Conservation (phyloP, 2,113 vertebrate species). For the Galbula dea region DNA sequence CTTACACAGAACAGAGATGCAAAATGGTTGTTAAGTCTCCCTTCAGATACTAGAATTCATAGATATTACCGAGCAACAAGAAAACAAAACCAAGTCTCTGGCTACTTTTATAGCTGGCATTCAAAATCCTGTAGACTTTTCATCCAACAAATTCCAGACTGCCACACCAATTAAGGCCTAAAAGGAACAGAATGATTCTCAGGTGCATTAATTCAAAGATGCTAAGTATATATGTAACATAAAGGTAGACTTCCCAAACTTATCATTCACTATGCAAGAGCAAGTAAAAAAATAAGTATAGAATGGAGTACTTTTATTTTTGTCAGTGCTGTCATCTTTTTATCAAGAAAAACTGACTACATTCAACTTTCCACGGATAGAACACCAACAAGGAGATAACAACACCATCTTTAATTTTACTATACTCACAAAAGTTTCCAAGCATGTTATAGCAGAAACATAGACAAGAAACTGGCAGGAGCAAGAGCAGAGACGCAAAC, state of each 20-base stretch:
- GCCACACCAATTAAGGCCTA: not conserved
- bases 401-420: not conserved
- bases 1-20: not conserved
- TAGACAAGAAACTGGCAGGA: not conserved
- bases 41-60: not conserved
- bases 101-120: not conserved
- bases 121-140: not conserved
- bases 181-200: not conserved
- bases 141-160: not conserved
- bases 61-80: not conserved
- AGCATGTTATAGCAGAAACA: not conserved
- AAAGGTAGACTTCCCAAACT: not conserved
- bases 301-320: not conserved
- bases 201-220: not conserved
- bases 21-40: not conserved
- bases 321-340: not conserved
- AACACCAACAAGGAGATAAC: not conserved
- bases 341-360: not conserved
- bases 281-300: not conserved
- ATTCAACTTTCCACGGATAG: not conserved
- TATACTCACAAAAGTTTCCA: not conserved
- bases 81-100: not conserved
- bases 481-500: not conserved
- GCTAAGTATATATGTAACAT: not conserved
- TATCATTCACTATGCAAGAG: fast-evolving